phyloP scores from a whole-genome alignment of 2,888 invertebrate species.

The Unio pictorum region DNA sequence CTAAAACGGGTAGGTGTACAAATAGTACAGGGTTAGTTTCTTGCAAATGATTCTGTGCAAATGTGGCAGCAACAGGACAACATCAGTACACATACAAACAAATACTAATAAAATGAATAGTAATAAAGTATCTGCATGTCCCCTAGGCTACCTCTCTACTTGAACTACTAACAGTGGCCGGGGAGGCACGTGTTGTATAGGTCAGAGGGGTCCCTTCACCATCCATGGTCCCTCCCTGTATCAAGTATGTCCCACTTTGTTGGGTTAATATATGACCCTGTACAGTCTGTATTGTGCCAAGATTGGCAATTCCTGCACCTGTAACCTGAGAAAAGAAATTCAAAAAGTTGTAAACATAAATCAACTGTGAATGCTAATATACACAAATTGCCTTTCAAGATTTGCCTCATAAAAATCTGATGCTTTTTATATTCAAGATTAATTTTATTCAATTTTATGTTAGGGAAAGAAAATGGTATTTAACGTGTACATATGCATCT shows the following conservation, averaged over 20 bases:
- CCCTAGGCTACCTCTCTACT: constrained; percentile 2
- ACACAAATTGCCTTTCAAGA: too few species aligned
- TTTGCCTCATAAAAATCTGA: too few species aligned
- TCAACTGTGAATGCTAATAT: too few species aligned
- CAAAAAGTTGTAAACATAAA: not conserved
- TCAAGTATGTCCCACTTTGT: constrained; percentile 77
- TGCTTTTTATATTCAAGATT: too few species aligned
- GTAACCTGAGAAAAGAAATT: constrained; percentile 25
- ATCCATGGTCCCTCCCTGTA: constrained; percentile 76
- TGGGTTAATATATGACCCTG: constrained; percentile 70
- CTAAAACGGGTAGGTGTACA: too few species aligned
- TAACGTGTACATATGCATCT: too few species aligned
- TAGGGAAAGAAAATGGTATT: too few species aligned
- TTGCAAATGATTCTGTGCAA: too few species aligned
- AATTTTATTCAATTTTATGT: too few species aligned
- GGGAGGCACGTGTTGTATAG: constrained; percentile 87
- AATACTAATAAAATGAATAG: not conserved
- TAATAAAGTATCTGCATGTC: constrained; percentile 4
- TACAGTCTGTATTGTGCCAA: constrained; percentile 60
- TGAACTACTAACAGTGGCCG: constrained; percentile 86
- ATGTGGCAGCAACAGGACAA: too few species aligned
- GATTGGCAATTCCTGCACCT: constrained; percentile 45
- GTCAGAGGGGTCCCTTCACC: constrained; percentile 76
- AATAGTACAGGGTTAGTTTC: too few species aligned
- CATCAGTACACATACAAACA: not conserved